Conservation (phyloP, 2,113 vertebrate genomes). For the Nothocercus nigrocapillus region DNA sequence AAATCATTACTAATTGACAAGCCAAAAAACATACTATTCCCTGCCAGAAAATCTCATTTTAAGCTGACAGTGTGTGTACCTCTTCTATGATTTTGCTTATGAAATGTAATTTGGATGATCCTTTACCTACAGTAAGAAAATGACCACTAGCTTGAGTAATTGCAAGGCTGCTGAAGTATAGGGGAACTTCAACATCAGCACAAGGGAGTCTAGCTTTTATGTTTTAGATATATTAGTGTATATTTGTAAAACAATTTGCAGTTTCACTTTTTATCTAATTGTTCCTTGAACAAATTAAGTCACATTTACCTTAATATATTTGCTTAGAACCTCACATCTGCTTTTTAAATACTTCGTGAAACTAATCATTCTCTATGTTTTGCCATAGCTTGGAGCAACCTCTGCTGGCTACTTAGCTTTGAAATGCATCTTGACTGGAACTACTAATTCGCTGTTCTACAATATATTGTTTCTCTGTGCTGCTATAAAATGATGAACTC, state of each 20-base stretch:
- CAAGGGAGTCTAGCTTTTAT: not conserved
- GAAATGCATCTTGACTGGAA: not conserved
- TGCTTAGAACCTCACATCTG: not conserved
- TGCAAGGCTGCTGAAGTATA: not conserved
- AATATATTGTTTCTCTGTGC: not conserved
- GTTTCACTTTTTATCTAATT: not conserved
- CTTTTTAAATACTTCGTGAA: not conserved
- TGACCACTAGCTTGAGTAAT: not conserved
- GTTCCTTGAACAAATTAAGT: not conserved
- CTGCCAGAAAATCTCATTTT: constrained; percentile 41
- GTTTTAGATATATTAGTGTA: not conserved
- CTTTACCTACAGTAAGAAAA: not conserved
- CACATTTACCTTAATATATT: not conserved
- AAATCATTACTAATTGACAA: constrained; percentile 51
- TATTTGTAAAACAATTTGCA: not conserved
- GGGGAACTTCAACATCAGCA: not conserved
- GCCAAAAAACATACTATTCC: constrained; percentile 45
- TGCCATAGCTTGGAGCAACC: constrained; percentile 27
- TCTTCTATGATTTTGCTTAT: constrained; percentile 32
- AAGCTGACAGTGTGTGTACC: not conserved
- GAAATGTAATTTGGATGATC: constrained; percentile 37
- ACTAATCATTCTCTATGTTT: not conserved
- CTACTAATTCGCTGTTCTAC: not conserved
- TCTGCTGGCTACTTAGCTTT: not conserved
- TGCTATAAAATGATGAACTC: not conserved